Evolutionary conservation across 2,113 vertebrate genomes (phyloP), one percentile per base, ranked within the genome.

Genomic region (Papio anubis): DNA sequence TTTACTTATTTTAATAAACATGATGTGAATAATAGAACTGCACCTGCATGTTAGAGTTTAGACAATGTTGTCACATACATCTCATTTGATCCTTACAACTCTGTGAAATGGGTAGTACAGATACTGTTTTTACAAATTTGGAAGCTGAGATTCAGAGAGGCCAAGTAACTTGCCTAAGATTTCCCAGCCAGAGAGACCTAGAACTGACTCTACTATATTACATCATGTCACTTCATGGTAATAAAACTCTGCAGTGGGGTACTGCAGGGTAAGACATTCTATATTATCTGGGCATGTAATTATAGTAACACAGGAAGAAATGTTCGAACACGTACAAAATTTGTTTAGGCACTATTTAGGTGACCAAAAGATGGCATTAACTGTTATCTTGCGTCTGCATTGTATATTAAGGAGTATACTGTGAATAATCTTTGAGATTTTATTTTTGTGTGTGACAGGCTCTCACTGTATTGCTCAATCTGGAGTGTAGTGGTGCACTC

Each of bases 1-100:
- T 88, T 91, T 70, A 20, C 25, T 72, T 78, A 87, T 38, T 88
- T 57, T 88, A 93, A 91, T 91, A 96, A 87, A 72, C n/a, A 55
- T 7, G 43, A 35, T 14, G 50, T 14, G 70, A 17, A 30, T 20
- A 61, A 90, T 32, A 61, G 50, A 88, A 64, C 40, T 72, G n/a
- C 8, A 25, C 50, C 27, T 52, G 52, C 45, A 83, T 30, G 32
- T 40, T 6, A 80, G 57, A 80, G 61, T 57, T 79, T 43, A 88
- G 52, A 85, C 75, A 91, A 43, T 73, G 52, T 78, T 83, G 68
- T 68, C 27, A 88, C 48, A 57, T 40, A 80, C 25, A n/a, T 8
- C 17, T 59, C 82, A 91, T 43, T 75, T 70, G 64, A 82, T 23
- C 27, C 30, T 82, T 59, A 66, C 11, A 48, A 32, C 30, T 94